Conservation (phyloP, 2,888 invertebrate genomes). For the Caenorhabditis drosophilae region DNA sequence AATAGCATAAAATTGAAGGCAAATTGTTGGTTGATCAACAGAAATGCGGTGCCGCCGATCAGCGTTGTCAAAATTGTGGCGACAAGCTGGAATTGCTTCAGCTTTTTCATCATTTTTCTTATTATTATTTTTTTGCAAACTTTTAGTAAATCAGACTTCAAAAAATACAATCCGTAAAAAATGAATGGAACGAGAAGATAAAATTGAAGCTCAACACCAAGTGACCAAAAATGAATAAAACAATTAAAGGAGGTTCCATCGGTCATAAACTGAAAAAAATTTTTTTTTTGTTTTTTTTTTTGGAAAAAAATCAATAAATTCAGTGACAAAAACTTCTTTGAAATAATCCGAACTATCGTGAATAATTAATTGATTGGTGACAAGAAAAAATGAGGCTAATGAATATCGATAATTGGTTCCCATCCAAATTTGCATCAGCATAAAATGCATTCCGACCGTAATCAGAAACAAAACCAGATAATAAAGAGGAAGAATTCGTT, state of each 20-base stretch:
- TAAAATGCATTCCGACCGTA: slow-evolving; percentile 5
- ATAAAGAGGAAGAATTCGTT: slow-evolving; percentile 21
- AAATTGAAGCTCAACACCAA: slow-evolving; percentile 34
- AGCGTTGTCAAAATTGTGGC: not conserved
- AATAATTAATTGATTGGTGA: slow-evolving; percentile 25
- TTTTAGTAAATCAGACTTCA: slow-evolving; percentile 18
- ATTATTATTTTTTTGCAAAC: not conserved
- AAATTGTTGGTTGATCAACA: slow-evolving; percentile 11
- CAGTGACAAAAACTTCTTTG: slow-evolving; percentile 13
- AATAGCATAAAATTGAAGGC: slow-evolving; percentile 35
- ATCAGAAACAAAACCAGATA: slow-evolving; percentile 7
- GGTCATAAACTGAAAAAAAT: slow-evolving; percentile 22
- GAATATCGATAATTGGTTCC: slow-evolving; percentile 17
- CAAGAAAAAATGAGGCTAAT: slow-evolving; percentile 13
- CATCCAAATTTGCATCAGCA: slow-evolving; percentile 12
- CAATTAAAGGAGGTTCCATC: slow-evolving; percentile 34
- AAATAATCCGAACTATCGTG: slow-evolving; percentile 28
- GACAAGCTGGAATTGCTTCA: slow-evolving; percentile 5
- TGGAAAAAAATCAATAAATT: not conserved
- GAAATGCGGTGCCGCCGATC: slow-evolving; percentile 7
- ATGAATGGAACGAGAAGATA: slow-evolving; percentile 34
- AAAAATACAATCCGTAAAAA: slow-evolving; percentile 15
- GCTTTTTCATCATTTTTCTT: too few relatives aligned
- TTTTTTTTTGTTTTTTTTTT: too few relatives aligned
- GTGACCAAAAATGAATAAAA: slow-evolving; percentile 33